Evolutionary conservation across 2,113 vertebrate species (phyloP), one percentile per base, ranked within the genome.

Genomic region (Corvus cornix): DNA sequence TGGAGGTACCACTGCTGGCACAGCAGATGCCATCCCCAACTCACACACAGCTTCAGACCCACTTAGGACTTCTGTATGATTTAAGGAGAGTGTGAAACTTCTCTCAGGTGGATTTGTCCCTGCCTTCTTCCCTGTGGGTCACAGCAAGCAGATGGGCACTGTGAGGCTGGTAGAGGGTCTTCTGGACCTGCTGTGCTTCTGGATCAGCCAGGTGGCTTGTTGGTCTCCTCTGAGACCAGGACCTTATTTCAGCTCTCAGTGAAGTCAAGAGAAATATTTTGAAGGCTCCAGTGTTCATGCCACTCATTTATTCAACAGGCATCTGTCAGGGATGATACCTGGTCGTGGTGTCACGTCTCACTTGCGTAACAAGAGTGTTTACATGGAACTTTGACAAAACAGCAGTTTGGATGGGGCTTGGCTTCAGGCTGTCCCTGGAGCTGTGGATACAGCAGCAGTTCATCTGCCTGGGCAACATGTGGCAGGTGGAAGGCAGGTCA

Each of bases 51-150:
- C 39, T 69, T 56, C 89, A 81, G 41, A 35, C 26, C 17, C 26
- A 5, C 46, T 37, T 5, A 18, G 0, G 16, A 28, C 41, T 73
- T n/a, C 10, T 49, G 16, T 26, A 4, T 18, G 62, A 19, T 23
- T 66, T 19, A 58, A 81, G 41, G 28, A 58, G 68, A 51, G 31
- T 19, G 5, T 22, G 41, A 78, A 49, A 23, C 30, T 27, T 35
- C 19, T 73, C 24, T 58, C 19, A 28, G 51, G 19, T 81, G 81
- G 31, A 6, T 82, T 81, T 82, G 26, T 51, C 28, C 21, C 46
- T 87, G 26, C 68, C 11, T 91, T 13, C n/a, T 51, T 74, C 59
- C 26, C 48, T 84, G 69, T 2, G 3, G 49, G 6, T 80, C 68
- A 55, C 43, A 35, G 48, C 2, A 18, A 48, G 77, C 58, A 67